Percentiles rank a stretch among this genome's conserved stretches.
Conservation (phyloP, 2,888 invertebrate genomes). For the Agrotis exclamationis region DNA sequence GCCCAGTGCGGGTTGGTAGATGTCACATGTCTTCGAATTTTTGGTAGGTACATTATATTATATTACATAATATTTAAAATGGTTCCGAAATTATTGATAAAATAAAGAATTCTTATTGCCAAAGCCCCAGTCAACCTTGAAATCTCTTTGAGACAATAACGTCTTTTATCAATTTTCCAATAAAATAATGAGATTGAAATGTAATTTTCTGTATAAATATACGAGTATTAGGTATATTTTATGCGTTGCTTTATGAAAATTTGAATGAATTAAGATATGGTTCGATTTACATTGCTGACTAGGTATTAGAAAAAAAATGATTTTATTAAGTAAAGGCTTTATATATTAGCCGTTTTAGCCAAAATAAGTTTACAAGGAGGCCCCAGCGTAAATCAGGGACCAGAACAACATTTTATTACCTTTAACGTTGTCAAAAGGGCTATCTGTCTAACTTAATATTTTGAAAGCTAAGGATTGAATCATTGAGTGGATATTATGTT, state of each 20-base stretch:
- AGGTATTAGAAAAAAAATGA: not conserved
- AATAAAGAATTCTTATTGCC: not conserved
- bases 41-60: too few relatives aligned
- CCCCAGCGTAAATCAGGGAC: too few relatives aligned
- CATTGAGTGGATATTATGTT: too few relatives aligned
- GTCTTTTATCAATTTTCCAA: slow-evolving; percentile 32
- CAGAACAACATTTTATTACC: too few relatives aligned
- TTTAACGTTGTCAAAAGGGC: too few relatives aligned
- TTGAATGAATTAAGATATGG: not conserved
- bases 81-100: not conserved
- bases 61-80: not conserved
- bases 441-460: too few relatives aligned
- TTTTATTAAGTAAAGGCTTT: not conserved
- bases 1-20: too few relatives aligned
- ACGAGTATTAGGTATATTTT: slow-evolving; percentile 4
- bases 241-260: slow-evolving; percentile 10
- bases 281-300: not conserved
- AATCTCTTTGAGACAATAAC: slow-evolving; percentile 14
- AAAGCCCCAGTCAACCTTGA: slow-evolving; percentile 3
- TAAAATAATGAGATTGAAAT: slow-evolving; percentile 49
- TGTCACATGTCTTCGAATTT: too few relatives aligned
- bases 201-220: slow-evolving; percentile 22
- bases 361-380: not conserved
- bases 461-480: too few relatives aligned
- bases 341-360: not conserved